Evolutionary conservation across 2,113 vertebrate species (phyloP), one percentile per base, ranked within the genome.

Genomic region (Oreochromis spilurus): DNA sequence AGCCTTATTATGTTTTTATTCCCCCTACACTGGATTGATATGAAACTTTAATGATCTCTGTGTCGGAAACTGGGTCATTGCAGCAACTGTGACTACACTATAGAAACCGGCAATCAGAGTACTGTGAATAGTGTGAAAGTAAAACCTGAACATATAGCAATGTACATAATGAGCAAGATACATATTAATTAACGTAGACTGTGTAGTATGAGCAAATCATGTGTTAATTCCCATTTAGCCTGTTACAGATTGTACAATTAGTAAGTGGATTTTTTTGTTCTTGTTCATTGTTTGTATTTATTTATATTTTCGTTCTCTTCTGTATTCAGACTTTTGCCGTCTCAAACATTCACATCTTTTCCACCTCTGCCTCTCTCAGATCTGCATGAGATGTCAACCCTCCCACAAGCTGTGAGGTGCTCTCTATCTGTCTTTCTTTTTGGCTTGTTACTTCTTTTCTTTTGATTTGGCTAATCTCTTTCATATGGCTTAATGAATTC

Each of bases 1-100:
- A 90, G 53, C 57, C 60, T 90, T 84, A 54, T 53, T 89, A 57
- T 81, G 83, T 87, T 88, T 89, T 81, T 78, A 88, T 88, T 82
- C 91, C 87, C 80, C n/a, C 40, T 81, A 79, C 58, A 48, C 53
- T 88, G 58, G 17, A 89, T 86, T 91, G 62, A 82, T 14, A 93
- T 94, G 84, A 91, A 93, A 90, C 58, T 89, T 93, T 93, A 90
- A 94, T 93, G 91, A 87, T 85, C 75, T 89, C 79, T 90, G 52
- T 80, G 52, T 67, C 3, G 34, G 81, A 93, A 94, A 91, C 86
- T 92, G 75, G 92, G 90, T 93, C 90, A 93, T 80, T 85, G 89
- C 90, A 86, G 91, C 82, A 85, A 83, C 57, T 88, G 45, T 79
- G 78, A 86, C 36, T 34, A 34, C 4, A 58, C 60, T 81, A 87